Evolutionary conservation across 2,888 invertebrate genomes (phyloP), one percentile per base, ranked within the genome.

Genomic region (Anthrax anthrax): DNA sequence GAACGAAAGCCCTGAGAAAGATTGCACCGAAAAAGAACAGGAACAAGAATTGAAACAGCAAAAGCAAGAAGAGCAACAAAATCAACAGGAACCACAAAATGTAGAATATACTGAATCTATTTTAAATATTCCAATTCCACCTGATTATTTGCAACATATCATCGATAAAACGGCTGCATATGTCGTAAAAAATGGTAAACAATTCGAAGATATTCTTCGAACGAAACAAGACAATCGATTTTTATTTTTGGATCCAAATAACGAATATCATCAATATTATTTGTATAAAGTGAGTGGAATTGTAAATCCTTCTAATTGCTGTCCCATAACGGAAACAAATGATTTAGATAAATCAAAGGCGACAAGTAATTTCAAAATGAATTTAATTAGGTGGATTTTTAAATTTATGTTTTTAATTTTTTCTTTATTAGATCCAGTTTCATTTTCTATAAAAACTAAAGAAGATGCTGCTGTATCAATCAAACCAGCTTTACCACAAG

Each of bases 101-200:
- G 39, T 17, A 36, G 42, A n/a, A 8, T 36, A 54, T 4, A 16
- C 40, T 1, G 18, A 42, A 14, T 34, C 44, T 16, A 52, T 55
- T 42, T 52, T 55, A 37, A 51, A 54, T 39, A 50, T 52, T 12
- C 66, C 73, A 12, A 68, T 75, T 2, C 95, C 95, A 1, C 83
- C 90, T 0, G 81, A 83, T 5, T 90, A 90, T 56, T 72, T 86
- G 1, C 82, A 84, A 60, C 75, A 85, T 18, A 86, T 97, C 10
- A 86, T 98, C 48, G 92, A 95, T 66, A 94, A 95, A 68, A 94
- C 97, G 81, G 96, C 97, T 1, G 81, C 83, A 52, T 96, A 96
- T 65, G 96, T 98, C 0, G 86, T 90, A 1, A 89, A 91, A 56
- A 96, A 96, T 68, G 98, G 97, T 1, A 78, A 82, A 46, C 86